Evolutionary conservation across 1,140 invertebrate genomes (phyloP), one percentile per base, ranked within the genome.

Genomic region (Drosophila albomicans): DNA sequence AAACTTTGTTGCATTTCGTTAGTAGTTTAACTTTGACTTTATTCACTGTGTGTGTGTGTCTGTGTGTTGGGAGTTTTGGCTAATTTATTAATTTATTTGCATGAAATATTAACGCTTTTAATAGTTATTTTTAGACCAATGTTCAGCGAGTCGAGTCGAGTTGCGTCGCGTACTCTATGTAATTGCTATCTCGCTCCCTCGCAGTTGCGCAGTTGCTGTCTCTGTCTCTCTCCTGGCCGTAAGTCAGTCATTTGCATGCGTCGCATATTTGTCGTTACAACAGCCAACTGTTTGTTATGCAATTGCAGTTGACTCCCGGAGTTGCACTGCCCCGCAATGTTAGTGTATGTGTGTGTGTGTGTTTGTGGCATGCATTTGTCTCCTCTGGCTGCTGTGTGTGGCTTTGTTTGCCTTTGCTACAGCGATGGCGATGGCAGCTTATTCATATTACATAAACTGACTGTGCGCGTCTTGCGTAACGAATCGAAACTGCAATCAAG

Each of bases 211-310:
- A 57, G 65, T 78, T 82, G 69, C 48, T 49, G 32, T 78, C 85
- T 75, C 81, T 58, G 25, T 62, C 25, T 78, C 43, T 25, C 20
- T 25, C 0, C 20, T 48, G 57, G 45, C 70, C 70, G 78, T 85
- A 85, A 88, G 85, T 89, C 86, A 90, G 86, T 90, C 85, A 89
- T 89, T 89, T 89, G 86, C 85, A 89, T 89, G 85, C 85, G 78
- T 85, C 86, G 81, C 85, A 89, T 89, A 89, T 89, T 89, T 89
- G 85, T 85, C 85, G 86, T 89, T 85, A 89, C 85, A 89, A 89
- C 85, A 89, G 78, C 65, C 81, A 89, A 89, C 85, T 89, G 85
- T 89, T 89, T 89, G 85, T 89, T 89, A 89, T 89, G 85, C 85
- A 89, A 89, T 89, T 89, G 86, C 84, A 90, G 86, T 79, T 78